These are phyloP conservation scores for Anthopleura xanthogrammica DNA, from an alignment of 92 coral and sea anemone species.

Conservation along the genomic window DNA sequence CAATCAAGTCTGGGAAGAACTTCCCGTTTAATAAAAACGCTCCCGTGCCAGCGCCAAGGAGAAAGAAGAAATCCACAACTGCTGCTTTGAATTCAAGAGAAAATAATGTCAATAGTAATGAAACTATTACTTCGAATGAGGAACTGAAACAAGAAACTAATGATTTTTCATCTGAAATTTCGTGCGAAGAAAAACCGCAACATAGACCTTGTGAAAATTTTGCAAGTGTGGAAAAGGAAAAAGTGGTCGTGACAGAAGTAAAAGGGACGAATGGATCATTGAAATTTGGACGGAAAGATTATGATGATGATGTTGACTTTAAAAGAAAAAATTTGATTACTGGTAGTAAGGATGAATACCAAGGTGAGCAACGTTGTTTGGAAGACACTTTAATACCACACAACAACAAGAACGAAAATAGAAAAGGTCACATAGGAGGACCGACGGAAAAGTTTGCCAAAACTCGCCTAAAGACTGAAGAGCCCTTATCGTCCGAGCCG, in stretches of 20 bases:
- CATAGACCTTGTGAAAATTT: not conserved
- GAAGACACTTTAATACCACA: not conserved
- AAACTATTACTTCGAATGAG: not conserved
- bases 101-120: not conserved
- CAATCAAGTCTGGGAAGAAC: not conserved
- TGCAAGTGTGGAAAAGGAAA: not conserved
- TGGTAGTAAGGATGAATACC: not conserved
- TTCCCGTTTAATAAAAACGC: not conserved
- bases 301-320: not conserved
- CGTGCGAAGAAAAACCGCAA: not conserved
- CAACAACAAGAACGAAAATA: too few relatives aligned
- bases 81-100: not conserved
- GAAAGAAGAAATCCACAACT: not conserved
- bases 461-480: too few relatives aligned
- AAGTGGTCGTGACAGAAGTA: not conserved
- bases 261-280: not conserved
- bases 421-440: too few relatives aligned
- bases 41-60: slow-evolving; percentile 22
- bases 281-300: not conserved
- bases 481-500: too few relatives aligned
- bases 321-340: not conserved
- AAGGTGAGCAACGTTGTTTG: not conserved
- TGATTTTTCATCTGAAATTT: not conserved
- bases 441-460: too few relatives aligned
- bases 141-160: not conserved